Percentiles rank a stretch among this genome's conserved stretches.
These are phyloP conservation scores for Oxyura jamaicensis DNA, from an alignment of 2,113 vertebrate species.

Conservation along the genomic window DNA sequence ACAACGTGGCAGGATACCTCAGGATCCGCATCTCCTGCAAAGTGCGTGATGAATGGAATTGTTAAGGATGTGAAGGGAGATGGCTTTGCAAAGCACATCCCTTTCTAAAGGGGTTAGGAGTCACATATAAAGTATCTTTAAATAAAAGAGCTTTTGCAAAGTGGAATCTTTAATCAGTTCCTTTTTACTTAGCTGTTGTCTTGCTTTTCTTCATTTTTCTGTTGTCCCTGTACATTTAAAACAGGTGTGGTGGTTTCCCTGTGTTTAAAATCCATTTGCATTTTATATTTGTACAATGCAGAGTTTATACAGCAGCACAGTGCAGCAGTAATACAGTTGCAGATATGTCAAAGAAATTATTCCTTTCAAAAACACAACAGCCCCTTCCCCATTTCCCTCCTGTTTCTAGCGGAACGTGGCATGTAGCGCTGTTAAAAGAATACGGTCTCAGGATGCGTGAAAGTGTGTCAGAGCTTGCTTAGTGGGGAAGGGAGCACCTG, in stretches of 20 bases:
- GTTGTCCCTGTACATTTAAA: not conserved
- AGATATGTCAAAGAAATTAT: not conserved
- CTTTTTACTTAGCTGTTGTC: not conserved
- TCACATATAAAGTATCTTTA: not conserved
- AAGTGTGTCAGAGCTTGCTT: not conserved
- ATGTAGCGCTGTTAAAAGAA: not conserved
- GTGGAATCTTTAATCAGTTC: not conserved
- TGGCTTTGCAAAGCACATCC: not conserved
- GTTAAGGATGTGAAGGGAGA: not conserved
- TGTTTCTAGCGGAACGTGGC: accelerated
- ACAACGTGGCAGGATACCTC: not conserved
- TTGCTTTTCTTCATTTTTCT: not conserved
- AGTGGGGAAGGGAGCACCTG: not conserved
- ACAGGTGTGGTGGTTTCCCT: not conserved
- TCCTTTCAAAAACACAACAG: not conserved
- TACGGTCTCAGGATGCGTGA: not conserved
- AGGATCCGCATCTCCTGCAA: accelerated
- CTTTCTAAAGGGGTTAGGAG: not conserved
- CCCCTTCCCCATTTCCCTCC: not conserved
- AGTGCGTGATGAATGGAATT: not conserved
- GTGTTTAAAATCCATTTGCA: not conserved
- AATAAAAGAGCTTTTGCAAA: not conserved
- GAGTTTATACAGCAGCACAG: not conserved
- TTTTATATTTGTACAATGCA: not conserved
- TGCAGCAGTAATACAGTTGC: not conserved